phyloP scores from a whole-genome alignment of 1,140 invertebrate genomes.

The Saxidomus purpurata region DNA sequence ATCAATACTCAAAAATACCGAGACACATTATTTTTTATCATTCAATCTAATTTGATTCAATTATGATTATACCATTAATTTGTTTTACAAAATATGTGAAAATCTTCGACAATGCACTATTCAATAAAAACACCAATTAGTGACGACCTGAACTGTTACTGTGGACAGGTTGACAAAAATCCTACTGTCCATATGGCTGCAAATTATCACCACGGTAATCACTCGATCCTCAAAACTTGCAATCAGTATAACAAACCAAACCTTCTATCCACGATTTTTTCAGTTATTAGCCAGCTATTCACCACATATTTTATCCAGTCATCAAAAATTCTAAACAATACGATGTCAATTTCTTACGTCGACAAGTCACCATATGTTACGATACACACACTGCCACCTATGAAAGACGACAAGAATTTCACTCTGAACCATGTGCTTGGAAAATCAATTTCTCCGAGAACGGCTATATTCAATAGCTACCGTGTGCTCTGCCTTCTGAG shows the following conservation, averaged over 20 bases:
- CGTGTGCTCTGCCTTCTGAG: not conserved
- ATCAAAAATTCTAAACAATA: slow-evolving; percentile 21
- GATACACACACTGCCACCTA: not conserved
- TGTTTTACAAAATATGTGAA: not conserved
- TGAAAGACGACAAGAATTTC: not conserved
- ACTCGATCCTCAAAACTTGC: not conserved
- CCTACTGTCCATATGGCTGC: slow-evolving; percentile 1
- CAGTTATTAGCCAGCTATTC: not conserved
- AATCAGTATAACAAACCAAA: not conserved
- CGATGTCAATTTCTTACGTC: not conserved
- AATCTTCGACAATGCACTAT: not conserved
- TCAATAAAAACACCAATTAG: not conserved
- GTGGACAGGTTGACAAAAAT: not conserved
- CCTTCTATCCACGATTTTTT: not conserved
- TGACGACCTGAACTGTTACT: not conserved
- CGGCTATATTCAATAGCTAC: slow-evolving; percentile 12
- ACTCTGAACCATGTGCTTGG: slow-evolving; percentile 22
- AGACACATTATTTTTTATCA: not conserved
- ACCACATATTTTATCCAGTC: slow-evolving; percentile 5
- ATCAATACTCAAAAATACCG: not conserved
- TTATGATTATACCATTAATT: not conserved
- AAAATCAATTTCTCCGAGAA: slow-evolving; percentile 30
- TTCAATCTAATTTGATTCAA: not conserved
- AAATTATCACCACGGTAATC: not conserved
- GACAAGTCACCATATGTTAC: slow-evolving; percentile 24